Base-by-base conservation (phyloP, 2,888 invertebrate species). In the Caenorhabditis japonica region DNA sequence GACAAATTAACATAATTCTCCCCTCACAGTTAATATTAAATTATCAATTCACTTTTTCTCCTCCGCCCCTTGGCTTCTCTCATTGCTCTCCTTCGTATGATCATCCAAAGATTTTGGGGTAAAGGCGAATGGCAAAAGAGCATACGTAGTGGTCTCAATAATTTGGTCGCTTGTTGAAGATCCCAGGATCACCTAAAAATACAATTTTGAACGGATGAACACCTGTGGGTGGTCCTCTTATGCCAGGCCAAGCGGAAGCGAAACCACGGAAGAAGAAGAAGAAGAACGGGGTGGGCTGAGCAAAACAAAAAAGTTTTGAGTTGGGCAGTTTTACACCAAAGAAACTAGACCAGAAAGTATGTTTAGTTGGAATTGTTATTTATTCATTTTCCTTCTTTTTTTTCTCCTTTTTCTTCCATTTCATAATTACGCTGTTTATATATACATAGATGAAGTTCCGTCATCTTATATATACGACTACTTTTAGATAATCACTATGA, bases 101-200 rank as follows among this genome's bases (percentile, higher is more conserved):
- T 68, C 70, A 46, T 84, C 77, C 44, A 84, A 70, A 8, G 70
- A 62, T 19, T 74, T 74, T 10, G 83, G 83, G 44, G 80, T 81
- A 76, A 84, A 85, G 4, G 83, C 82, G 23, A 62, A 62, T 7
- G 85, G 85, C 12, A 84, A 70, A 17, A 85, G 79, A 17, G 79
- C 80, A 43, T 64, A 56, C 10, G 76, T 71, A 0, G 76, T 38
- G 5, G 80, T 80, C 36, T 66, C 60, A 15, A 72, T 59, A 17
- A 76, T 55, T 13, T 74, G 44, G 47, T 79, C 61, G 36, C 70
- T 70, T 13, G 61, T 78, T 12, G 79, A 62, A 8, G 82, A 82
- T 34, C 75, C 76, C 8, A 83, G 75, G 30, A 83, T 76, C 10
- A 83, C 82, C 78, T 78, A 51, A 61, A 79, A 23, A 13, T 27